Evolutionary conservation across 1,140 invertebrate genomes (phyloP), one percentile per base, ranked within the genome.

Genomic region (Brachionus plicatilis): DNA sequence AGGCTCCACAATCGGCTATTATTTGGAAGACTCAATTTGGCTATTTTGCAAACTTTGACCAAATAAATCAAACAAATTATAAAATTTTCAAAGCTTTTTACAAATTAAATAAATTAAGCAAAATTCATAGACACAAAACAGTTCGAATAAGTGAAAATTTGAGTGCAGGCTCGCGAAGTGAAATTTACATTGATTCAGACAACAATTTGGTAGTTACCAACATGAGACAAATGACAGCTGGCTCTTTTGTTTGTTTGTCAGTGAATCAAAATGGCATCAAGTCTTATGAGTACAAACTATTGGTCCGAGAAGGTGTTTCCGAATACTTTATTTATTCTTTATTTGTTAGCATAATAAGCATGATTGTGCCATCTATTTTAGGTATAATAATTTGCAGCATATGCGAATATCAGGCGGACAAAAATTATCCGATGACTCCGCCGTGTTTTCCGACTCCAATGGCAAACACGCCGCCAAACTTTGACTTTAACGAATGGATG

Each of bases 401-500:
- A 45, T 82, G 79, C 41, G 79, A 82, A 65, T 65, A 82, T 12
- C 53, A 68, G 66, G 79, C 53, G 17, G 53, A 68, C 41, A 82
- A 68, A 65, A 37, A 68, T 68, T 82, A 65, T 82, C 79, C 79
- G n/a, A 68, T 65, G 65, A 82, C 79, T 37, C 79, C 79, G 14
- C 79, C 79, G 5, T 82, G 79, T 27, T 82, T 65, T 24, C 79
- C 79, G 0, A 82, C 79, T 27, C 79, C 79, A 27, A 37, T 68
- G 79, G 79, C 53, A 20, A 43, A 33, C 8, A 82, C 79, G 27
- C 79, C 79, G 20, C 79, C 79, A 20, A 82, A 82, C 37, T 82
- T 82, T 68, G 79, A 82, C 41, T 65, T 82, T 27, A 82, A 82
- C 29, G 79, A 82, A 60, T 82, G 79, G 79, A 82, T 82, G 79